Base-by-base conservation (phyloP, 2,888 invertebrate species). In the Lottia scabra region DNA sequence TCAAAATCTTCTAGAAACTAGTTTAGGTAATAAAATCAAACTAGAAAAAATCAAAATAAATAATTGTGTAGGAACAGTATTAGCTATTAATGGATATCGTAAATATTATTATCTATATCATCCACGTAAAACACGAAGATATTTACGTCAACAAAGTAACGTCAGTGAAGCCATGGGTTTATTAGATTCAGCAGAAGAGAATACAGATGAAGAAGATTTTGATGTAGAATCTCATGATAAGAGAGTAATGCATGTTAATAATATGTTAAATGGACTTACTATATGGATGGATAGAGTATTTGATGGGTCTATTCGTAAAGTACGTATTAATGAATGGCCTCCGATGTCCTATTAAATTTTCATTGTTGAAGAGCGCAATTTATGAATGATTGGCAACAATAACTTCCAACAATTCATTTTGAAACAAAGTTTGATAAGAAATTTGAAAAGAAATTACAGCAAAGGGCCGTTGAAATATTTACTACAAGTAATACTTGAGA, bases 71-170 rank as follows among this genome's bases (percentile, higher is more conserved):
- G 99, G 99, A 30, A 90, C 90, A 5, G 98, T 99, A 74, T 91
- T 99, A 65, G 95, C 98, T 1, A 91, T 99, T 78, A 99, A 99
- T 91, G 98, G 99, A 30, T 96, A 97, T 91, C 92, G 98, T 78
- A 96, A 97, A 91, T 98, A 99, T 92, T 99, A 97, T 91, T 98
- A 97, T 90, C 97, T 99, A 92, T 99, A 98, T 91, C 99, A 99
- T 91, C 84, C 85, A 8, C 85, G 83, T 72, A 75, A 80, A 16
- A 83, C 82, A 4, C 72, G 84, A 30, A 78, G 77, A 70, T 84
- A 80, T 78, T 81, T 84, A 56, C 76, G 80, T 12, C 70, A 82
- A 44, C 75, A 80, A 26, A 79, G 75, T 38, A 75, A 81, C 69
- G 78, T 85, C 4, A 76, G 83, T 0, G 77, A 79, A 16, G 82